A percentile compares a stretch with the other conserved stretches of the same genome.
phyloP scores from a whole-genome alignment of 2,888 invertebrate species.

The Agrochola litura region DNA sequence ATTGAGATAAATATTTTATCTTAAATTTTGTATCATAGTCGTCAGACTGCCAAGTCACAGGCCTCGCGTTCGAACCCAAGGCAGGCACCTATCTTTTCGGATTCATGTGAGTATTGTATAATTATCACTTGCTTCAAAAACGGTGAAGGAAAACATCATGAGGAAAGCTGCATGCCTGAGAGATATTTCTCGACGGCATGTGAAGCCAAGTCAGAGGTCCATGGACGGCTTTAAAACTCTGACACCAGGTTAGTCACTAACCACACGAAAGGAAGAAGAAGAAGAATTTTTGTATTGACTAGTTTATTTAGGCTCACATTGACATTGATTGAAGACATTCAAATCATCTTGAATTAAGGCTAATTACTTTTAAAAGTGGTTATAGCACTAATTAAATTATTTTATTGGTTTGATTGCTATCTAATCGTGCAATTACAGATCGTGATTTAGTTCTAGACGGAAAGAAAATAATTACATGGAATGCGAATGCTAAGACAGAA shows the following conservation, averaged over 20 bases:
- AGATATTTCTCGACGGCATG: too few relatives aligned
- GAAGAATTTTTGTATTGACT: constrained; percentile 4
- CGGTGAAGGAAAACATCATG: too few relatives aligned
- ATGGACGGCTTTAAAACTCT: too few relatives aligned
- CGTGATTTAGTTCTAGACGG: background rate
- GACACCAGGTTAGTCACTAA: too few relatives aligned
- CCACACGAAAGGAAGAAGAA: too few relatives aligned
- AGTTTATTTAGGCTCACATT: constrained; percentile 13
- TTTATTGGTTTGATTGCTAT: constrained; percentile 3
- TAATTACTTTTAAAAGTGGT: constrained; percentile 35
- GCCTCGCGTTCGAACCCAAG: too few relatives aligned
- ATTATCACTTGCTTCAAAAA: too few relatives aligned
- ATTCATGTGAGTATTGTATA: too few relatives aligned
- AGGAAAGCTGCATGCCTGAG: too few relatives aligned
- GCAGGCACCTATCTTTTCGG: too few relatives aligned
- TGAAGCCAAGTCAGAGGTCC: too few relatives aligned
- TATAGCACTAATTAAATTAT: constrained; percentile 19
- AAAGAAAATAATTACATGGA: background rate
- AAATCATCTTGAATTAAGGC: constrained; percentile 23
- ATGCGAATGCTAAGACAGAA: background rate
- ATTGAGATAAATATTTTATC: constrained; percentile 23
- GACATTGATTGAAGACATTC: constrained; percentile 33
- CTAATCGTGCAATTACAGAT: constrained; percentile 10
- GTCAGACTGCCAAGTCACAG: too few relatives aligned
- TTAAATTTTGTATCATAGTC: background rate